Evolutionary conservation across 2,797 vertebrate species (phyloP), one percentile per base, ranked within the genome.

Genomic region (Neoniphon sammara): DNA sequence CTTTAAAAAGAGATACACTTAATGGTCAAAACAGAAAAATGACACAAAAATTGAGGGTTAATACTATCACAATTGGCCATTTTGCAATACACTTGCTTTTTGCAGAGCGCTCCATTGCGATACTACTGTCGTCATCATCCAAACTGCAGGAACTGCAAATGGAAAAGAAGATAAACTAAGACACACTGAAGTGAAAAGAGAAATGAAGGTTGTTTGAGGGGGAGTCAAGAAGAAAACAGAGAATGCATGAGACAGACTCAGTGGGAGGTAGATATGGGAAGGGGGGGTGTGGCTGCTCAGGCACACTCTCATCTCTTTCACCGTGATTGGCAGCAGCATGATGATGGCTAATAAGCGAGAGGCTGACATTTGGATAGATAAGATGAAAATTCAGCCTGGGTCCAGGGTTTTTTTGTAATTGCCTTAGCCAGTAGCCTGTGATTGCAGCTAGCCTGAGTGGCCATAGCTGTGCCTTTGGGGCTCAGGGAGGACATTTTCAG

Each of bases 311-410:
- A 73, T 88, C 83, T 86, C 71, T 50, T 34, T 39, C 57, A 49
- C 50, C 49, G 1, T 92, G 92, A 93, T 81, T 93, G 93, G 85
- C 92, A 93, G 89, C 59, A 77, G 78, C 74, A 39, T 70, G 78
- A 85, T 87, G 89, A 90, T 75, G 86, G 85, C 86, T 92, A 91
- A 90, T 92, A 93, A 93, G 91, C 85, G 88, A 86, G 78, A 86
- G 75, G 78, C 86, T 94, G 93, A 93, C 93, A 94, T 94, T 94
- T 94, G 83, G 86, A 89, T 79, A 92, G 92, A 93, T 92, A 91
- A 94, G 90, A 93, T 92, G 86, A 87, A 88, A 91, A 90, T 89
- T 90, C 82, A 70, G 81, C 83, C 84, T 66, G 81, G 73, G 91
- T 87, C 87, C 83, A 55, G 81, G 82, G 87, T 88, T 73, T 83